phyloP scores from a whole-genome alignment of 1,140 invertebrate species.

The Mercenaria mercenaria region DNA sequence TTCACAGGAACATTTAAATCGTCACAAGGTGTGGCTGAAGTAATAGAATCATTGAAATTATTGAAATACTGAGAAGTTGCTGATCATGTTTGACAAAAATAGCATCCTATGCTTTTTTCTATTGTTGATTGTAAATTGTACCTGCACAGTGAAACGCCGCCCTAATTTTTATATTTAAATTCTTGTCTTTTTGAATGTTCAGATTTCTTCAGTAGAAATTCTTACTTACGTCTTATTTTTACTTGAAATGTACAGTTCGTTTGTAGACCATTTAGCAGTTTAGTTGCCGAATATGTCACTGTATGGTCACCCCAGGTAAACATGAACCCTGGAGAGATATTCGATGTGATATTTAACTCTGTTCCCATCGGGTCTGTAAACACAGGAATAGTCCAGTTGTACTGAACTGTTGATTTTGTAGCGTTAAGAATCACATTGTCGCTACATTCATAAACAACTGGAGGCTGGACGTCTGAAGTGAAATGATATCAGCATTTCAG shows the following conservation, averaged over 20 bases:
- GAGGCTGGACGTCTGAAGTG: constrained; percentile 55
- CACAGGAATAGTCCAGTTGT: constrained; percentile 48
- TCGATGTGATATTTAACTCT: constrained; percentile 16
- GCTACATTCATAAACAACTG: constrained; percentile 31
- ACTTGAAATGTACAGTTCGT: constrained; percentile 62
- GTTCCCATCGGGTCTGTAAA: constrained; percentile 62
- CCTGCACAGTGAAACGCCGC: too few species aligned
- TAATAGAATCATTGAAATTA: too few species aligned
- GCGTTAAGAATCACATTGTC: neutral
- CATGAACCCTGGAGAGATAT: neutral
- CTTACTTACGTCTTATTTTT: constrained; percentile 59
- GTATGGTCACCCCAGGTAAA: constrained; percentile 67
- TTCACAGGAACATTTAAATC: constrained; percentile 40
- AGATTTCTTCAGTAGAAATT: too few species aligned
- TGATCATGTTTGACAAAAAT: too few species aligned
- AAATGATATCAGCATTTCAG: too few species aligned
- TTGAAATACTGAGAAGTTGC: too few species aligned
- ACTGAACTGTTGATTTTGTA: neutral
- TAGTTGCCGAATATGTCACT: constrained; percentile 47
- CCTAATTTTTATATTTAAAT: too few species aligned
- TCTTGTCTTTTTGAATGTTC: too few species aligned
- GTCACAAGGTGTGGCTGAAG: constrained; percentile 60
- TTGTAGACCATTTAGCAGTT: constrained; percentile 49
- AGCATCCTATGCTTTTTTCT: too few species aligned
- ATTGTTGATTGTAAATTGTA: too few species aligned